A percentile compares a stretch with the other conserved stretches of the same genome.
Evolutionary conservation across 2,797 vertebrate genomes (phyloP).

Genomic region (Orestias chungarensis): DNA sequence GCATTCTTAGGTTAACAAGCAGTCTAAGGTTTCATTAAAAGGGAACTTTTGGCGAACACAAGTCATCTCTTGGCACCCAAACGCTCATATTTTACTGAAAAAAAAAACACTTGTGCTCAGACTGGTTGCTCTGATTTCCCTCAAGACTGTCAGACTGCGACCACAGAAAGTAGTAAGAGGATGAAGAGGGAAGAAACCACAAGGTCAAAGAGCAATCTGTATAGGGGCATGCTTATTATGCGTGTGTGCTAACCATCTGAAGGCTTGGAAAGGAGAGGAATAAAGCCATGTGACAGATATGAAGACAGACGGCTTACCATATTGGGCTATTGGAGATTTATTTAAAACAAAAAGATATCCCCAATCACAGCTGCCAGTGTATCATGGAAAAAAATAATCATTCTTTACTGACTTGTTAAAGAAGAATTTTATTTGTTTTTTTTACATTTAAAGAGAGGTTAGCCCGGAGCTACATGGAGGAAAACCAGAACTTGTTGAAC

Average conservation of each 20-base stretch:
- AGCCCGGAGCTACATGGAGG: not conserved
- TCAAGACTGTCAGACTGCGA: conserved; percentile 24
- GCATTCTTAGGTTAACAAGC: conserved; percentile 50
- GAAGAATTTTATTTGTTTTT: not conserved
- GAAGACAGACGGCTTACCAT: conserved; percentile 11
- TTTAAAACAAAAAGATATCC: conserved; percentile 13
- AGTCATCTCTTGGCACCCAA: conserved; percentile 27
- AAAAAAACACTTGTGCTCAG: conserved; percentile 18
- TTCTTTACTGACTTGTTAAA: conserved; percentile 1
- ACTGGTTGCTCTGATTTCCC: conserved; percentile 5
- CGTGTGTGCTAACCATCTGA: conserved; percentile 50
- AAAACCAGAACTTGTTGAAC: not conserved
- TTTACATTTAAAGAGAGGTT: not conserved
- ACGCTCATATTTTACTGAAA: conserved; percentile 6
- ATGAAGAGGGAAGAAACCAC: conserved; percentile 6
- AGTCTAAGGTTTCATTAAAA: conserved; percentile 36
- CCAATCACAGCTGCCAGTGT: not conserved
- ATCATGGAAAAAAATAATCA: not conserved
- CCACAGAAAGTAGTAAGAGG: conserved; percentile 9
- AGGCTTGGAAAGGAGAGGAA: conserved; percentile 30
- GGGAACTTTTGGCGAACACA: conserved; percentile 31
- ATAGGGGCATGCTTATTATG: conserved; percentile 18
- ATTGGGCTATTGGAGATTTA: conserved; percentile 5
- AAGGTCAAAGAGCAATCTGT: not conserved
- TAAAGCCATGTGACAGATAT: conserved; percentile 7